These are phyloP conservation scores for Heliconius ismenius DNA, from an alignment of 2,888 invertebrate species.

Conservation along the genomic window DNA sequence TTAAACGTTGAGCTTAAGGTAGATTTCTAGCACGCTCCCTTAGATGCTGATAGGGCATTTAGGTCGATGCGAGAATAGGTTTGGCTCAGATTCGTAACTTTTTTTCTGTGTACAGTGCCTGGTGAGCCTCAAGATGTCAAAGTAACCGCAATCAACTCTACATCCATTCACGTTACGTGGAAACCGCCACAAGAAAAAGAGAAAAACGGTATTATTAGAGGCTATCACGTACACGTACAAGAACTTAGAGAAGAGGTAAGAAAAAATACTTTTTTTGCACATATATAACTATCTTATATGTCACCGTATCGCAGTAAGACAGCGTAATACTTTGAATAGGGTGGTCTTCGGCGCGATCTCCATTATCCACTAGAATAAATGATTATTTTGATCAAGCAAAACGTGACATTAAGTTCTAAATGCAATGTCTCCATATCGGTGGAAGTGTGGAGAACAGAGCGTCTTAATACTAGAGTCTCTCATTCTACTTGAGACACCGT, in stretches of 20 bases:
- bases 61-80: constrained; percentile 61
- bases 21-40: constrained; percentile 74
- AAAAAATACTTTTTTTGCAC: not conserved
- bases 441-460: not conserved
- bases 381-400: no score
- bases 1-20: constrained; percentile 67
- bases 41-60: constrained; percentile 82
- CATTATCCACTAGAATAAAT: no score
- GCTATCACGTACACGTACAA: constrained; percentile 97
- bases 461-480: not conserved
- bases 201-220: constrained; percentile 96
- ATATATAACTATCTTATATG: no score
- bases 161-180: constrained; percentile 97
- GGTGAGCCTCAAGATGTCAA: constrained; percentile 97
- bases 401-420: no score
- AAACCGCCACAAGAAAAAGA: constrained; percentile 95
- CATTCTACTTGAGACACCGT: not conserved
- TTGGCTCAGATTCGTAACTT: constrained; percentile 55
- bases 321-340: no score
- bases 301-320: no score
- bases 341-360: no score
- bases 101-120: constrained; percentile 88
- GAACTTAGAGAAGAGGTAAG: constrained; percentile 92
- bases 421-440: not conserved
- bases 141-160: constrained; percentile 94